Evolutionary conservation across 2,888 invertebrate genomes (phyloP).

Genomic region (Lottia gigantea): DNA sequence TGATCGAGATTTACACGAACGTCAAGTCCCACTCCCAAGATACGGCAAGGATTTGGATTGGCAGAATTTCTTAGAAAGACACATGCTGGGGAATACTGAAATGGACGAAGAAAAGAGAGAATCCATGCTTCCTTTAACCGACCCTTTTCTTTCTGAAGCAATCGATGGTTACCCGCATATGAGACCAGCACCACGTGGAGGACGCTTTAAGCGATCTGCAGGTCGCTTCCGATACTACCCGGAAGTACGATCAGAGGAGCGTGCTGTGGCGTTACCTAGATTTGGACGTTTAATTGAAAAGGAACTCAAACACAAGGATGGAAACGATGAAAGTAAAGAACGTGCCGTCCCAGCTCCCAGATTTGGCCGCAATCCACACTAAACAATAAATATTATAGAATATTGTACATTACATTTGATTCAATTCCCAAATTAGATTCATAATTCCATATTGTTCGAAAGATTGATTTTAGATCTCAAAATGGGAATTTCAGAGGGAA

Average conservation of each 20-base stretch:
- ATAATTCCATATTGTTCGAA: too few species aligned
- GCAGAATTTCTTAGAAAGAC: background rate
- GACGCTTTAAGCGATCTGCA: background rate
- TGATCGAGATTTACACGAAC: constrained; percentile 6
- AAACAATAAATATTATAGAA: too few species aligned
- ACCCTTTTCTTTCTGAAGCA: background rate
- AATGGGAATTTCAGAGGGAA: too few species aligned
- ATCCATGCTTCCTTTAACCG: background rate
- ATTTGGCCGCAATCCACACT: constrained; percentile 17
- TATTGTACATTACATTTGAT: too few species aligned
- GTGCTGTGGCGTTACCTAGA: constrained; percentile 11
- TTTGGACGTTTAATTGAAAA: background rate
- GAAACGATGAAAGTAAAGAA: constrained; percentile 13
- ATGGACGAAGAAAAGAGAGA: constrained; percentile 4
- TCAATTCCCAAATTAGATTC: too few species aligned
- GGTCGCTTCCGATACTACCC: background rate
- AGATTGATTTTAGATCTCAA: too few species aligned
- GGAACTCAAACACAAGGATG: background rate
- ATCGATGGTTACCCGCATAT: background rate
- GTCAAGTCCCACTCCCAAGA: constrained; percentile 26
- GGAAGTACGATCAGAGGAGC: background rate
- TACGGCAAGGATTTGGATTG: constrained; percentile 20
- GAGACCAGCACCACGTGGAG: background rate
- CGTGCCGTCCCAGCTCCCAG: constrained; percentile 26
- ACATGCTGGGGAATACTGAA: background rate